These are phyloP conservation scores for Synanthedon vespiformis DNA, from an alignment of 2,888 invertebrate species.

Conservation along the genomic window DNA sequence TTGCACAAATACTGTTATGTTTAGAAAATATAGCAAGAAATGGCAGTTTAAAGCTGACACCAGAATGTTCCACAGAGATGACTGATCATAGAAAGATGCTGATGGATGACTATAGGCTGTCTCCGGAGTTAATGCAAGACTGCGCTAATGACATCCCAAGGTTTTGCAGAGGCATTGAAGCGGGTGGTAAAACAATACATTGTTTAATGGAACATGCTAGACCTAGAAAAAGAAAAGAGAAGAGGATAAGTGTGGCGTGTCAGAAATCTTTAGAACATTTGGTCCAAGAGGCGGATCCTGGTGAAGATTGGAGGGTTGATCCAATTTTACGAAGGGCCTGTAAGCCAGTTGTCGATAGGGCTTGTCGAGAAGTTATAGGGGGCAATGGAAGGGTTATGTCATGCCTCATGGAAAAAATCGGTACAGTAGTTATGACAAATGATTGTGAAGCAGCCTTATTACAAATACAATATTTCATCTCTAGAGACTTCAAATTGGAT, in stretches of 20 bases:
- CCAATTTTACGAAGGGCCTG: slow-evolving; percentile 89
- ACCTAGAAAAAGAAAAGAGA: slow-evolving; percentile 72
- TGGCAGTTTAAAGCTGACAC: slow-evolving; percentile 78
- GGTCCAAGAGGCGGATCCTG: slow-evolving; percentile 90
- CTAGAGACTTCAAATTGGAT: slow-evolving; percentile 93
- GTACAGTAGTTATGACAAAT: slow-evolving; percentile 84
- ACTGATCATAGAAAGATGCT: slow-evolving; percentile 89
- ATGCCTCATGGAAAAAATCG: slow-evolving; percentile 94
- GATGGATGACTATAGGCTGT: slow-evolving; percentile 93
- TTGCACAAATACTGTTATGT: slow-evolving; percentile 93
- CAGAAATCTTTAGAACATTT: slow-evolving; percentile 83
- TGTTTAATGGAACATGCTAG: slow-evolving; percentile 93
- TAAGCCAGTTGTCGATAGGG: slow-evolving; percentile 82
- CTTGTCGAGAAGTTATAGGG: slow-evolving; percentile 78
- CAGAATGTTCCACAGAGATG: slow-evolving; percentile 90
- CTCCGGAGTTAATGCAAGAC: slow-evolving; percentile 90
- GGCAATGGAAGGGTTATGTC: slow-evolving; percentile 89
- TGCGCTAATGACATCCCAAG: slow-evolving; percentile 87
- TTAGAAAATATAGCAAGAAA: slow-evolving; percentile 82
- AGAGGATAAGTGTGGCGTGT: slow-evolving; percentile 77
- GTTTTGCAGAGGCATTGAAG: slow-evolving; percentile 80
- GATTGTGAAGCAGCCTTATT: slow-evolving; percentile 92
- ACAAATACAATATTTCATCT: slow-evolving; percentile 97
- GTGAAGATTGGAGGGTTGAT: slow-evolving; percentile 96
- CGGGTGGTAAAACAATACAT: slow-evolving; percentile 92